Evolutionary conservation across 2,113 vertebrate genomes (phyloP), one percentile per base, ranked within the genome.

Genomic region (Larimichthys polyactis): DNA sequence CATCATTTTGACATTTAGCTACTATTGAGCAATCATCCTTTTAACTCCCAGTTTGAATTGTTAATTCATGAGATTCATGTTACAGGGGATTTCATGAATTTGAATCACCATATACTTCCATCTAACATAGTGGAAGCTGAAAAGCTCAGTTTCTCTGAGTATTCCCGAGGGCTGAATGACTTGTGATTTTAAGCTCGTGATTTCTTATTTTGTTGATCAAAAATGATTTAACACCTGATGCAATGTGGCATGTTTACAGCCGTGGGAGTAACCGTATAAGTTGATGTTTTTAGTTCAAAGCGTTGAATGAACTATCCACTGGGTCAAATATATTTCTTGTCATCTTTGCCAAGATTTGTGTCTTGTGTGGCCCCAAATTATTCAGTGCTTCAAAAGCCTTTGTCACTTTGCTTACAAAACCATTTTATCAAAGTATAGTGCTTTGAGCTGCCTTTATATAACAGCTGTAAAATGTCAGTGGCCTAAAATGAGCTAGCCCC

Each of bases 391-490:
- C 11, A 40, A 55, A 48, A 55, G 29, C 64, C 4, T 59, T 19
- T 54, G 49, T 66, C 40, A 8, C 52, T 43, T 69, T 54, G 15
- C 49, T 70, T 36, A 75, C 40, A 27, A 57, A 71, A 64, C 59
- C 7, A 40, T 49, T 76, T 71, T 14, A 43, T 77, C 17, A 51
- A 43, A 46, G 19, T 59, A 7, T 24, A 14, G 43, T 5, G 19
- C 57, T 51, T 19, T 40, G 43, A 9, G 46, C 65, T 14, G 48
- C 14, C 44, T 68, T 36, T n/a, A 20, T n/a, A 14, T 20, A 73
- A 67, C 52, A 64, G 15, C 69, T 65, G 51, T 57, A 40, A 44
- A 55, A 63, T 63, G 48, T 76, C 52, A n/a, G 24, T 46, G 19
- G 10, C 32, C 32, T 46, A 46, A 55, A 55, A 65, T 65, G 16